Base-by-base conservation (phyloP, 2,113 vertebrate species). In the Anarhynchus alexandrinus region DNA sequence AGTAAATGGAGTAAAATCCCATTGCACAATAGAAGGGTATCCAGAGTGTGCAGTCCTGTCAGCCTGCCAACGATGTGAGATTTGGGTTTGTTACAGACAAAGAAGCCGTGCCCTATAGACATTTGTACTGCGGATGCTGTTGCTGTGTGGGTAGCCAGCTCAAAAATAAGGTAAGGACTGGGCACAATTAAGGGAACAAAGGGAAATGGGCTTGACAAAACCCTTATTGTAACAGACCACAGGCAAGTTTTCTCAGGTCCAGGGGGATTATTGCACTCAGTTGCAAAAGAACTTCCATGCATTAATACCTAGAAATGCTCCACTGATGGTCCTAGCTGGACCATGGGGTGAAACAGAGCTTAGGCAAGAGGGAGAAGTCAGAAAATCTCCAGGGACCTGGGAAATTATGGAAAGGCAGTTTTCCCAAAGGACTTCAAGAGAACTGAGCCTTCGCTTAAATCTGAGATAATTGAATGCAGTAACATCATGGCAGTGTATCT, bases 1-100 rank as follows among this genome's bases (percentile, higher is more conserved):
- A 96, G 54, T 86, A 96, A 97, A 93, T 79, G 93, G 80, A 92
- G 74, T 89, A 57, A 94, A 93, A 96, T 86, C 78, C 34, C 47
- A 7, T 93, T 97, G 96, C 94, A 95, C 94, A 97, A 98, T 12
- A 90, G 82, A 54, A 87, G 78, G 38, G 43, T 78, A 55, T 57
- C 80, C 62, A 69, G 82, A 91, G 66, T 17, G 49, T 0, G 1
- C 82, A 43, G 73, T 29, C n/a, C 90, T 93, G 70, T 71, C 94
- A 96, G 64, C 38, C 36, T 0, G 4, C 43, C 79, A 88, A 8
- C 21, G 6, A 7, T 15, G 66, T 62, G 49, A 88, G 64, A 57
- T 86, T 36, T 80, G 86, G 78, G 52, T n/a, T 79, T 20, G 27
- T 12, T 45, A 71, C 88, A 76, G 51, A 76, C 58, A 81, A 77